phyloP scores from a whole-genome alignment of 2,113 vertebrate genomes.

The Ahaetulla prasina region DNA sequence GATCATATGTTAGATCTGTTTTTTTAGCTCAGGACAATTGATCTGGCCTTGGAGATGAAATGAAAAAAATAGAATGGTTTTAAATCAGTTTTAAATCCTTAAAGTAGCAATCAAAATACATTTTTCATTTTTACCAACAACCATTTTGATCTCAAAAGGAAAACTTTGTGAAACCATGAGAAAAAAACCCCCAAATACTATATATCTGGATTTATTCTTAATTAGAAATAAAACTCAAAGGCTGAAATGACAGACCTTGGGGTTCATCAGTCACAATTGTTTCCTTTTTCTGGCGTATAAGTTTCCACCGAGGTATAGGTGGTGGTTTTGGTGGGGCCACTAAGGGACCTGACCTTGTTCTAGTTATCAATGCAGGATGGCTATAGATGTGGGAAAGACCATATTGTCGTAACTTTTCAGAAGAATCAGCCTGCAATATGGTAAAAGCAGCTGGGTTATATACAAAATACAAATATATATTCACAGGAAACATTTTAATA shows the following conservation, averaged over 20 bases:
- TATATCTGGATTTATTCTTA: neutral
- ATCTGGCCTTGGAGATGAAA: neutral
- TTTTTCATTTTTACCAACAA: neutral
- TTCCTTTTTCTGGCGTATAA: slow-evolving; percentile 77
- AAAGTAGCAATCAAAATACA: neutral
- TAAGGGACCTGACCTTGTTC: slow-evolving; percentile 78
- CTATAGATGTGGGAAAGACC: slow-evolving; percentile 78
- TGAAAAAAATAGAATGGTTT: neutral
- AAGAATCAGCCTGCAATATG: slow-evolving; percentile 72
- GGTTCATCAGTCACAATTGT: slow-evolving; percentile 76
- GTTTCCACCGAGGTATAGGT: slow-evolving; percentile 78
- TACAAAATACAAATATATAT: neutral
- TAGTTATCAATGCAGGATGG: slow-evolving; percentile 81
- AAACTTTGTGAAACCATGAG: neutral
- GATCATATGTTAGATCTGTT: neutral
- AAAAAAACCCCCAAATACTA: neutral
- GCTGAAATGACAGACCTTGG: slow-evolving; percentile 67
- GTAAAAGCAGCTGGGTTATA: neutral
- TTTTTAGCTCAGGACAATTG: neutral
- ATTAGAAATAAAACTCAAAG: neutral
- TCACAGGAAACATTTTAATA: neutral
- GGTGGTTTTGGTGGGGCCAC: slow-evolving; percentile 61
- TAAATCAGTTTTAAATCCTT: neutral
- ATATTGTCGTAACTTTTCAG: slow-evolving; percentile 79
- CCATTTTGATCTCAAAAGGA: neutral